Evolutionary conservation across 2,888 invertebrate genomes (phyloP), one percentile per base, ranked within the genome.

Genomic region (Romanomermis culicivorax): DNA sequence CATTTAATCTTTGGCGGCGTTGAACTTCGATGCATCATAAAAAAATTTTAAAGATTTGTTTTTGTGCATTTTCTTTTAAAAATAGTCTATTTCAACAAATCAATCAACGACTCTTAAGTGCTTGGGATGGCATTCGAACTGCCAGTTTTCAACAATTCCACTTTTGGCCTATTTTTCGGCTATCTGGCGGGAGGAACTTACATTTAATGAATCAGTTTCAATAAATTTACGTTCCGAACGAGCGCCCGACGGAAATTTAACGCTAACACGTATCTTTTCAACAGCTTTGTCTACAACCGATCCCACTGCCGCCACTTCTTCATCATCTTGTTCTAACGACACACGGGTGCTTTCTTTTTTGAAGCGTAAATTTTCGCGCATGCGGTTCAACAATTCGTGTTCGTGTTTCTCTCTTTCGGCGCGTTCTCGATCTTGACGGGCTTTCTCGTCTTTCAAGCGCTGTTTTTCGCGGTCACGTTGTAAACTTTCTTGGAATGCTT

Each of bases 391-490:
- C 11, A 7, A 51, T 64, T 74, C 70, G 61, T 74, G 72, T 60
- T 74, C 71, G 54, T 72, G 70, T 61, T 50, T 49, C 53, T 74
- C 57, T 54, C 54, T 71, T 43, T 74, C 74, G 7, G 72, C 71
- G 23, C 75, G 78, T 57, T 75, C 74, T 25, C 23, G 27, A 3
- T 27, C 7, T 25, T 49, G 11, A 7, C 27, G 27, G 2, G 73
- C 70, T 61, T 78, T 78, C 59, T 78, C 77, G 61, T 77, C 77
- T 42, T 79, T 77, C 51, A 75, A 74, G 1, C 83, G 76, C 69
- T 91, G 91, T 72, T 93, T 93, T 70, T 89, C 88, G 70, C 89
- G 88, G 71, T 95, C 93, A 0, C 86, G 87, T 43, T 80, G 77
- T 43, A 93, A 73, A 2, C 89, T 89, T 70, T 84, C 84, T 68